phyloP scores from a whole-genome alignment of 2,797 vertebrate species.

The Lepus townsendii region DNA sequence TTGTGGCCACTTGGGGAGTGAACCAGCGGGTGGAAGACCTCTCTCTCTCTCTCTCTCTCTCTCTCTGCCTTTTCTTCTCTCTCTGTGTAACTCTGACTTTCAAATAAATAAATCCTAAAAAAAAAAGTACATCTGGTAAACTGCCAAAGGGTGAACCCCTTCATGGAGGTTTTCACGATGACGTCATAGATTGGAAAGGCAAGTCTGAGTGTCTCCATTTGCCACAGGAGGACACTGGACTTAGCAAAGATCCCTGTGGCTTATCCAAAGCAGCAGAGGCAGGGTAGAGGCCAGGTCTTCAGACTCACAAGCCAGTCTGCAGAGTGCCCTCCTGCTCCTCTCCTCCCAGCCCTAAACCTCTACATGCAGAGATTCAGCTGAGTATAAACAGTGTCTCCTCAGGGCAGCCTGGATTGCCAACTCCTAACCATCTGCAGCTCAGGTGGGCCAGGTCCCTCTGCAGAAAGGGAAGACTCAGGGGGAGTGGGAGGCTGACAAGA shows the following conservation, averaged over 20 bases:
- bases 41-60: no score
- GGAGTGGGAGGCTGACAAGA: not conserved
- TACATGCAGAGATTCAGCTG: not conserved
- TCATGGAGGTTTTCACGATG: not conserved
- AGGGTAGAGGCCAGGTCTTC: not conserved
- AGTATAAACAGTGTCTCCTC: not conserved
- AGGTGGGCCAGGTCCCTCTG: not conserved
- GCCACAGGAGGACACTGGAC: accelerated
- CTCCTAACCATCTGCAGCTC: no score
- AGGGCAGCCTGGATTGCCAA: not conserved
- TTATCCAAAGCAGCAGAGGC: not conserved
- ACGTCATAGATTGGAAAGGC: not conserved
- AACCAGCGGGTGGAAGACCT: no score
- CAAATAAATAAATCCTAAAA: no score
- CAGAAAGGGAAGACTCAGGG: not conserved
- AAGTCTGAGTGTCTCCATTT: accelerated
- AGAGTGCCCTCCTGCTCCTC: accelerated
- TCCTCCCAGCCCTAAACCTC: not conserved
- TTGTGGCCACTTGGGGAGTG: no score
- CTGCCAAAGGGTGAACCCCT: not conserved
- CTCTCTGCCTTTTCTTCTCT: no score
- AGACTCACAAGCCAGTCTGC: not conserved
- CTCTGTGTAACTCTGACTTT: no score
- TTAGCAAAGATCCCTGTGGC: not conserved
- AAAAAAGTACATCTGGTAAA: no score